Evolutionary conservation across 2,888 invertebrate species (phyloP), one percentile per base, ranked within the genome.

Genomic region (Phania funesta): DNA sequence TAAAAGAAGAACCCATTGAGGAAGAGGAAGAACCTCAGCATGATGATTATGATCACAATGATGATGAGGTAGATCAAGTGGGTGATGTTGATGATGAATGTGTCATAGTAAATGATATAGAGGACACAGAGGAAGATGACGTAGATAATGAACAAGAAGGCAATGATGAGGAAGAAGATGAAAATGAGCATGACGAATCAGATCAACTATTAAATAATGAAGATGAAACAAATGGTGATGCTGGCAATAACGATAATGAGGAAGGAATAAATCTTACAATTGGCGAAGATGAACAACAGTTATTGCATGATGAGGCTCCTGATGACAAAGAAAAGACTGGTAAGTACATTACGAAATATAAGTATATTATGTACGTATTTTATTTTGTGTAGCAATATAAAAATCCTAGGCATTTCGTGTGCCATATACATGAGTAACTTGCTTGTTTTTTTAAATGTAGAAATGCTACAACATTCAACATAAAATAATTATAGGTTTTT

Each of bases 211-310:
- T 84, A 5, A 87, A 87, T 70, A 87, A 88, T 24, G 86, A 86
- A 22, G 84, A 84, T 20, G 84, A 80, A 52, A 85, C 85, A 41
- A 85, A 83, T 7, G 85, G 82, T 2, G 87, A 88, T 75, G 86
- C 86, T 62, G 89, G 86, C 8, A 88, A 87, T 65, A 89, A 88
- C 84, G 95, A 95, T 88, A 94, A 94, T 84, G 96, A 96, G 87
- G 96, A 96, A 91, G 95, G 95, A 41, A 94, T 96, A 77, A 95
- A 96, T 89, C 92, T 96, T 85, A 95, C 95, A 78, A 93, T 96
- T 89, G 96, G 95, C 46, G 96, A 95, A 91, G 96, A 96, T 90
- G 96, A 96, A 86, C 94, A 93, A 87, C 93, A 93, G 91, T 92
- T 96, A 80, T 93, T 96, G 78, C 95, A 94, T 90, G 95, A 95